These are phyloP conservation scores for Chaetops frenatus DNA, from an alignment of 2,113 vertebrate genomes.

Conservation along the genomic window DNA sequence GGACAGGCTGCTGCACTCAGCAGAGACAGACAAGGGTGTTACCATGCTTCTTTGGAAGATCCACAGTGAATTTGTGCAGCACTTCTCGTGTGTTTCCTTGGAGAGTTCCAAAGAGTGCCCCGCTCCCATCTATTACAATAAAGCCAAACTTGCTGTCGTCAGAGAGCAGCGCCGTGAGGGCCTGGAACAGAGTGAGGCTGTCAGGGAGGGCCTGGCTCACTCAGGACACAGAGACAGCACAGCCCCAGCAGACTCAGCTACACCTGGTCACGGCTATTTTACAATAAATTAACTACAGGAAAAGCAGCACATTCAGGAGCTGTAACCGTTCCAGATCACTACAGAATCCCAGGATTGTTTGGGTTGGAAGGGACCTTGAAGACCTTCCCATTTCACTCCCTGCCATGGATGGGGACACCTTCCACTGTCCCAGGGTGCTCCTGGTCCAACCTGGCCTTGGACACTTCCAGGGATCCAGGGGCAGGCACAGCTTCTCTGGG, in stretches of 20 bases:
- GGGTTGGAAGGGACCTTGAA: neutral
- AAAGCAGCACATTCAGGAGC: neutral
- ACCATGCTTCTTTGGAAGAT: conserved; percentile 99
- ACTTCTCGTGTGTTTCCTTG: conserved; percentile 99
- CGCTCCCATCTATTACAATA: conserved; percentile 98
- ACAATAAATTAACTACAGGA: neutral
- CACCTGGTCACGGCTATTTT: neutral
- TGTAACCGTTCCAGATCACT: neutral
- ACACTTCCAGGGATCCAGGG: neutral
- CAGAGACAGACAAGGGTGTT: neutral
- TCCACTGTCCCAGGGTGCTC: rapidly evolving
- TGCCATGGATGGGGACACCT: neutral
- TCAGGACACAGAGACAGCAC: neutral
- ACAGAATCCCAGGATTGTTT: neutral
- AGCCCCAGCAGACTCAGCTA: neutral
- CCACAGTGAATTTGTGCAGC: conserved; percentile 99
- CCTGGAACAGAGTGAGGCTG: conserved; percentile 68
- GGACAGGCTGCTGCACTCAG: neutral
- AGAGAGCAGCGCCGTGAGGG: conserved; percentile 94
- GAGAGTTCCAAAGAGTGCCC: conserved; percentile 97
- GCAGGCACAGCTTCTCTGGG: neutral
- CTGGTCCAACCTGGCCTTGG: neutral
- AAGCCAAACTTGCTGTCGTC: conserved; percentile 99
- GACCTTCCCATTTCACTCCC: rapidly evolving
- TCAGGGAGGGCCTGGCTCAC: neutral